Base-by-base conservation (phyloP, 2,797 vertebrate species). In the Pseudochirops cupreus region DNA sequence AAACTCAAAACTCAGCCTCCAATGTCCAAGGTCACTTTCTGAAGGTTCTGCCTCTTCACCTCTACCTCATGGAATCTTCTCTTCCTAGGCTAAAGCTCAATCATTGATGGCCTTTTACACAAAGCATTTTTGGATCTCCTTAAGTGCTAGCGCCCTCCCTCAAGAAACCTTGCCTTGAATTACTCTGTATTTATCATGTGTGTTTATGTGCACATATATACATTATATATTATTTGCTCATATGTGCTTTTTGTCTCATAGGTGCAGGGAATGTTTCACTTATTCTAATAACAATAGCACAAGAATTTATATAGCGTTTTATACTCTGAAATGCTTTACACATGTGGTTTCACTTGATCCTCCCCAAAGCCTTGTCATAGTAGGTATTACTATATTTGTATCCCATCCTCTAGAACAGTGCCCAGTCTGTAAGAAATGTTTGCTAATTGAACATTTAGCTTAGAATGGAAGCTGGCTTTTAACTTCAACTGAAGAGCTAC, bases 381-480 rank as follows among this genome's bases (percentile, higher is more conserved):
- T 1, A n/a, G 13, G 9, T 58, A 4, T 12, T 62, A 62, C 12
- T 33, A 39, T 39, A 74, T 74, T 74, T 74, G 62, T 39, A 74
- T 21, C 5, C 62, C 16, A n/a, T 74, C 18, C 16, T 14, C n/a
- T 74, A 74, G 67, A n/a, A 74, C 67, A 39, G 67, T 74, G 31
- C 14, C 62, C 11, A 10, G 58, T 59, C 58, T 59, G 33, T 62
- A 33, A 33, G 33, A 39, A n/a, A 16, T 21, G 33, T n/a, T 39
- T 7, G n/a, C 21, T 74, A 1, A 90, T 46, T 62, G 91, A 97
- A 74, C 54, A 93, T 94, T 91, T 92, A 92, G 90, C 90, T 93
- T 67, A 53, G 28, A 54, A 31, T 6, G 29, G 5, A 59, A 14
- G 39, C 1, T 74, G 4, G n/a, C n/a, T 74, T 74, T 74, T 39